Evolutionary conservation across 2,113 vertebrate genomes (phyloP), one percentile per base, ranked within the genome.

Genomic region (Sinocyclocheilus grahami): DNA sequence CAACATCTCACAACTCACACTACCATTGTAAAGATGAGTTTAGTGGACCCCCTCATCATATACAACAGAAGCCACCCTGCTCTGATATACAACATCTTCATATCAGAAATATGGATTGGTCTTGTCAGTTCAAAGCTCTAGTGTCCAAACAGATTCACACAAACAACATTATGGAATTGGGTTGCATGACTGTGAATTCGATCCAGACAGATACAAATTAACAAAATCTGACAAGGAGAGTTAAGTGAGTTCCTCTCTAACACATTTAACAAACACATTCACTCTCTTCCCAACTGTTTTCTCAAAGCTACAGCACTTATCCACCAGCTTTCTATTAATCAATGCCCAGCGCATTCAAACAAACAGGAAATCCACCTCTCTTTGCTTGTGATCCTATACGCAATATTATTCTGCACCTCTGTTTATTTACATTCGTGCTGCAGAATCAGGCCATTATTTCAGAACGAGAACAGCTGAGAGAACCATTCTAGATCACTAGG

Each of bases 261-360:
- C 86, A 88, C 48, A 53, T 83, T 87, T 91, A 85, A 77, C 20
- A 42, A 42, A 48, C 80, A 58, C 82, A 84, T 87, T 65, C 13
- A 3, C 51, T 55, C 82, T 60, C 11, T 33, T 72, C 51, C 13
- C 75, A 60, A 83, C 39, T 88, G 87, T 89, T 88, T 87, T 85
- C 80, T 87, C 72, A 85, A 89, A 92, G 87, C 39, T 93, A 78
- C 22, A 33, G 22, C n/a, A n/a, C 69, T 48, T 39, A 81, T 62
- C 67, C 5, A 30, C 63, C 87, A 81, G 89, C 58, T 89, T 91
- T 82, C 69, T 91, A 89, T 92, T 87, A 92, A 93, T 93, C 90
- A 92, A 86, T 88, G 89, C 60, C 83, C 90, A 77, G 67, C 85
- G 65, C 65, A 79, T 91, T 92, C 82, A 90, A 89, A 93, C 13